phyloP scores from a whole-genome alignment of 2,888 invertebrate species.

The Plagodis pulveraria region DNA sequence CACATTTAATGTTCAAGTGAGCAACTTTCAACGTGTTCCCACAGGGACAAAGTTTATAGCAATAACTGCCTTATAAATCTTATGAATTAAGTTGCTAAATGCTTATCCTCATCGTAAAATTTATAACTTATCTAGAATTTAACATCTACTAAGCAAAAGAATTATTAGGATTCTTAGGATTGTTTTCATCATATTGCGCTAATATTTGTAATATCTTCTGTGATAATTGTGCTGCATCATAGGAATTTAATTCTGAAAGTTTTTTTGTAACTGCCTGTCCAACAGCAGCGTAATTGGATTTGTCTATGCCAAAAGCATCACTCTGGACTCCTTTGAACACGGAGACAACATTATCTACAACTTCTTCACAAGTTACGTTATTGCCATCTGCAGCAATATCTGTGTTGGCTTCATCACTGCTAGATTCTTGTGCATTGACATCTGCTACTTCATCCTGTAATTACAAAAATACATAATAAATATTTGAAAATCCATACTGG shows the following conservation, averaged over 20 bases:
- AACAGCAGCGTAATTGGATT: slow-evolving; percentile 58
- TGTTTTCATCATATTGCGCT: slow-evolving; percentile 64
- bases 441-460: slow-evolving; percentile 38
- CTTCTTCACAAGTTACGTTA: slow-evolving; percentile 51
- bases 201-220: slow-evolving; percentile 69
- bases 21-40: too few species aligned
- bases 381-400: slow-evolving; percentile 38
- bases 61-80: too few species aligned
- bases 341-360: slow-evolving; percentile 61
- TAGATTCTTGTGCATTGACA: slow-evolving; percentile 36
- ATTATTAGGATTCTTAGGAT: slow-evolving; percentile 68
- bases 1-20: too few species aligned
- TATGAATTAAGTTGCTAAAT: too few species aligned
- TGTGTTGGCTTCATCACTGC: slow-evolving; percentile 46
- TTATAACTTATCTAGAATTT: too few species aligned
- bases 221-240: slow-evolving; percentile 61
- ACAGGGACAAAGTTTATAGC: too few species aligned
- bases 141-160: not conserved
- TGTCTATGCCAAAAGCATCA: slow-evolving; percentile 61
- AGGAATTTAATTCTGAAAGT: slow-evolving; percentile 63
- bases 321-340: slow-evolving; percentile 67
- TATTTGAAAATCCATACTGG: not conserved
- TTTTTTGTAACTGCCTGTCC: slow-evolving; percentile 60
- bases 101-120: too few species aligned
- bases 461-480: not conserved